Base-by-base conservation (phyloP, 2,888 invertebrate genomes). In the Eilema depressum region DNA sequence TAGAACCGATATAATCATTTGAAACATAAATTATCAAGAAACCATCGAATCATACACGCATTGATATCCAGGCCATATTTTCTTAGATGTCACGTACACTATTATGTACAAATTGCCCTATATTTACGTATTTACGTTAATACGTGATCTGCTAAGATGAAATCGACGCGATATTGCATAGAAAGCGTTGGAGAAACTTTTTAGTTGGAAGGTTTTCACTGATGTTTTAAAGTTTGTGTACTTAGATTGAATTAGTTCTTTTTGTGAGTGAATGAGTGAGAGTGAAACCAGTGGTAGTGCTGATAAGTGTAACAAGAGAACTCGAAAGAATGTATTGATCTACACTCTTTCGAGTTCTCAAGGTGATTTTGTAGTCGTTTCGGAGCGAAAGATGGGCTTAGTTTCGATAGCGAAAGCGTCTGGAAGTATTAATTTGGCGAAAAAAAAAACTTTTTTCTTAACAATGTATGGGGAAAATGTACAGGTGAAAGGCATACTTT, bases 81-180 rank as follows among this genome's bases (percentile, higher is more conserved):
- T 64, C 61, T 41, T 62, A 41, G 53, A 61, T 33, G 30, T 62
- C 77, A 79, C 80, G 71, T 77, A 77, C 57, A 33, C 53, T 56
- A 74, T 74, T 77, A 79, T 73, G 26, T 62, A 62, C 68, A 77
- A 81, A 81, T 81, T 77, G 67, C 67, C 4, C 71, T 30, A 68
- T 77, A 71, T 76, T 81, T 75, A 77, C 64, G 71, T 71, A 70
- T 70, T 69, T 63, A 70, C 25, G 20, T 41, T 63, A 53, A 77
- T 71, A 80, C 81, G 81, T 81, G 81, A 69, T 71, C 73, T 23
- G 63, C 7, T 69, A 65, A 72, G 66, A 75, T 66, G 70, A 61
- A 75, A 78, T 67, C 56, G 26, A 69, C 61, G 25, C 23, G 68
- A 68, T 66, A 66, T 62, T 59, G 57, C 33, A 41, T 62, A 72